These are phyloP conservation scores for Fundulus diaphanus DNA, from an alignment of 2,797 vertebrate genomes.

Conservation along the genomic window DNA sequence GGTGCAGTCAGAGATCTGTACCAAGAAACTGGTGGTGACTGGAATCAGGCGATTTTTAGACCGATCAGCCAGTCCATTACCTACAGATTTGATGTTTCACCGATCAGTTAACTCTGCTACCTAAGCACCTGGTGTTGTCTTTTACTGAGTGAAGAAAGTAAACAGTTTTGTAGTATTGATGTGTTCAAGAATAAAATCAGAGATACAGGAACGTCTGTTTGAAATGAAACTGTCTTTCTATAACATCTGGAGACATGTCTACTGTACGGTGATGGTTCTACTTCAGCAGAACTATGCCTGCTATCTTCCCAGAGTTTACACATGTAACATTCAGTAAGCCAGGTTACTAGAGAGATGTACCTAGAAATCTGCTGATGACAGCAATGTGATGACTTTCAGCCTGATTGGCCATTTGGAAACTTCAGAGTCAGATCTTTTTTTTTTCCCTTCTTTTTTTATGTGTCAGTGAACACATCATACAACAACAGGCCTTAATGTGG, in stretches of 20 bases:
- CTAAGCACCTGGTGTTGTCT: neutral
- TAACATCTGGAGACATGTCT: neutral
- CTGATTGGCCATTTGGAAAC: neutral
- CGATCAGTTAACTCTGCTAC: neutral
- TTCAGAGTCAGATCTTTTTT: neutral
- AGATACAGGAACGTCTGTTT: neutral
- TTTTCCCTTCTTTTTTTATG: too few species aligned
- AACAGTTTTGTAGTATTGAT: neutral
- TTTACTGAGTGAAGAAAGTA: neutral
- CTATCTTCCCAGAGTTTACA: neutral
- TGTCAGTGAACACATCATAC: neutral
- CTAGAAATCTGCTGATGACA: constrained; percentile 2
- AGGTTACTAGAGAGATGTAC: neutral
- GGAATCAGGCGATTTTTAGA: too few species aligned
- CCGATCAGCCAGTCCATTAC: too few species aligned
- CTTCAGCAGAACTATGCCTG: neutral
- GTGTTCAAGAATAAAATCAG: neutral
- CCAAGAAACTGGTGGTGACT: neutral
- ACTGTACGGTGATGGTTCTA: neutral
- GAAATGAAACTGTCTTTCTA: neutral
- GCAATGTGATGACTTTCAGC: neutral
- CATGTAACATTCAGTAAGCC: neutral
- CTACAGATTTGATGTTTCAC: neutral
- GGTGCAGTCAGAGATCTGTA: constrained; percentile 33
- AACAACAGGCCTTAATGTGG: neutral